Evolutionary conservation across 2,113 vertebrate genomes (phyloP).

Genomic region (Cryptomyrus ogoouensis): DNA sequence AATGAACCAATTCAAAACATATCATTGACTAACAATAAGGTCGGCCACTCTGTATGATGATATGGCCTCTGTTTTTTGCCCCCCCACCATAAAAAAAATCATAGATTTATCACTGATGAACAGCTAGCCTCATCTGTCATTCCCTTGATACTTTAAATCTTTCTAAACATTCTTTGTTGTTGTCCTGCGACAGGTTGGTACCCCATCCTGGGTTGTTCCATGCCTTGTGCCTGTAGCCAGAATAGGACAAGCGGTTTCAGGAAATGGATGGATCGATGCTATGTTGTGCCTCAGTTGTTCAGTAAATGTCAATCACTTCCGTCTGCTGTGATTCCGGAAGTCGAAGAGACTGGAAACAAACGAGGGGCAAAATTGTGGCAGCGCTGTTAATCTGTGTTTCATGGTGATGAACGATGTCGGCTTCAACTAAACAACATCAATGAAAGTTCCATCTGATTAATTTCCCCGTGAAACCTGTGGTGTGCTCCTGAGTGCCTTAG

Average conservation of each 20-base stretch:
- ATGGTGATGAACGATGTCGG: neutral
- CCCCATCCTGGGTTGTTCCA: too few relatives aligned
- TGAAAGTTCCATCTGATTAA: neutral
- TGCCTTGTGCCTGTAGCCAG: too few relatives aligned
- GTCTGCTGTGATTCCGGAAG: neutral
- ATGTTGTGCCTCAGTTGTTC: neutral
- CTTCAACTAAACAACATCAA: neutral
- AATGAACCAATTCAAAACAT: neutral
- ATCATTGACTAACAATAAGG: neutral
- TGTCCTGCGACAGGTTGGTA: too few relatives aligned
- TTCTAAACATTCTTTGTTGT: neutral
- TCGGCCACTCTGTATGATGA: neutral
- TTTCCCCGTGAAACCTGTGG: neutral
- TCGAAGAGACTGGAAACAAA: neutral
- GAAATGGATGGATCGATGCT: neutral
- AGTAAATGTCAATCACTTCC: slow-evolving; percentile 2
- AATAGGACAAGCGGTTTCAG: too few relatives aligned
- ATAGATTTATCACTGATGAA: neutral
- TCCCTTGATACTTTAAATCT: neutral
- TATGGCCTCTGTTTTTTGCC: neutral
- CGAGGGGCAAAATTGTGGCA: neutral
- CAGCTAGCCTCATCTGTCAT: neutral
- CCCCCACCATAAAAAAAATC: neutral
- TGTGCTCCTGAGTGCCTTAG: neutral
- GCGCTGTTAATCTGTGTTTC: neutral